phyloP scores from a whole-genome alignment of 1,140 invertebrate genomes.

The Pseudomyrmex dendroicus region DNA sequence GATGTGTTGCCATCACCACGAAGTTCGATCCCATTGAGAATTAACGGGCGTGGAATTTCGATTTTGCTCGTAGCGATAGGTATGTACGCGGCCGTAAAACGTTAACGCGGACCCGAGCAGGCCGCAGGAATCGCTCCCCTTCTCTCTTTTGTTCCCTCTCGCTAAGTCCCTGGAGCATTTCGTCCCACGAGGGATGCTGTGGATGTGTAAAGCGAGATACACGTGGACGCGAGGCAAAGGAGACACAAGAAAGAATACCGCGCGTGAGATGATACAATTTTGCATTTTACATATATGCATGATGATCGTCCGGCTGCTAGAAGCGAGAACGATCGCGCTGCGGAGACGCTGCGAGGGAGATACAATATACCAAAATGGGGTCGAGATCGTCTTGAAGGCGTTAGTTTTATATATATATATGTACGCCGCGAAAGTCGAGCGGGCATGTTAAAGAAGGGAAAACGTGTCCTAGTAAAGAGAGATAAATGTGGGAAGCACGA shows the following conservation, averaged over 20 bases:
- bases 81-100: slow-evolving; percentile 76
- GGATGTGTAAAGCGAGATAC: slow-evolving; percentile 36
- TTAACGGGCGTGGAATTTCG: slow-evolving; percentile 82
- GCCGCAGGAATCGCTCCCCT: slow-evolving; percentile 69
- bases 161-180: slow-evolving; percentile 64
- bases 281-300: slow-evolving; percentile 74
- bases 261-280: slow-evolving; percentile 68
- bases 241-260: slow-evolving; percentile 55
- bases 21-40: slow-evolving; percentile 82
- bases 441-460: neutral
- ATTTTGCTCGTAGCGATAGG: slow-evolving; percentile 76
- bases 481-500: neutral
- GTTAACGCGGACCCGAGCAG: slow-evolving; percentile 79
- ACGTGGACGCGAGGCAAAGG: slow-evolving; percentile 1
- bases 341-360: neutral
- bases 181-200: slow-evolving; percentile 22
- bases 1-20: slow-evolving; percentile 20
- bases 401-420: slow-evolving; percentile 19
- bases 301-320: slow-evolving; percentile 49
- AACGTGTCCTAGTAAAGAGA: neutral
- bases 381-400: neutral
- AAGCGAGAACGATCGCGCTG: slow-evolving; percentile 4
- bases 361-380: slow-evolving; percentile 21
- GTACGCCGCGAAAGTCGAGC: neutral
- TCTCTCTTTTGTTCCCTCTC: slow-evolving; percentile 25